phyloP scores from a whole-genome alignment of 2,797 vertebrate genomes.

The Pangasius mekongensis region DNA sequence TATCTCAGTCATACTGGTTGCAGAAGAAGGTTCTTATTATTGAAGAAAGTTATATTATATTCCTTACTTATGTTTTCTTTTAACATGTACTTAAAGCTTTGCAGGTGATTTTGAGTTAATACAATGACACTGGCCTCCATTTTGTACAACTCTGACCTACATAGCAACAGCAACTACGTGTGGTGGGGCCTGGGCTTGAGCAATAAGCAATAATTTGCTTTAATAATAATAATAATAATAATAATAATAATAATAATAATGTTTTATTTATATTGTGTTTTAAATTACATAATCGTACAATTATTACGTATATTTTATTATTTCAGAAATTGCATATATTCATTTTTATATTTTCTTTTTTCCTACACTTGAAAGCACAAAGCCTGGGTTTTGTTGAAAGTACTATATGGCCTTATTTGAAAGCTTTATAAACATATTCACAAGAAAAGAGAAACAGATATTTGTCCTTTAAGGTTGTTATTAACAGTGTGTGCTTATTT shows the following conservation, averaged over 20 bases:
- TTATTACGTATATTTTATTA: neutral
- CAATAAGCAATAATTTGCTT: neutral
- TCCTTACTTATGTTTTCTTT: neutral
- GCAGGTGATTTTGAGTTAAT: too few species aligned
- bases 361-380: neutral
- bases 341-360: too few species aligned
- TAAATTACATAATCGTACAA: neutral
- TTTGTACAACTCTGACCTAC: too few species aligned
- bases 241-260: too few species aligned
- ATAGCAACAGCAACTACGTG: neutral
- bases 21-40: too few species aligned
- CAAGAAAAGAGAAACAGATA: neutral
- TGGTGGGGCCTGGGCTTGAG: neutral
- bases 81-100: neutral
- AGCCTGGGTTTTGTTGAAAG: neutral
- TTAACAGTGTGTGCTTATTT: neutral
- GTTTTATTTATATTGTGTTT: neutral
- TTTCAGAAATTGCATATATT: neutral
- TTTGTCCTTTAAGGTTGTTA: neutral
- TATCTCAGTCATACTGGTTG: too few species aligned
- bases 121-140: too few species aligned
- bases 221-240: neutral
- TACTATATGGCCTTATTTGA: neutral
- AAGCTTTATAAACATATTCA: neutral
- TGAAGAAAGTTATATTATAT: neutral